Evolutionary conservation across 2,113 vertebrate genomes (phyloP).

Genomic region (Leptobrachium ailaonicum): DNA sequence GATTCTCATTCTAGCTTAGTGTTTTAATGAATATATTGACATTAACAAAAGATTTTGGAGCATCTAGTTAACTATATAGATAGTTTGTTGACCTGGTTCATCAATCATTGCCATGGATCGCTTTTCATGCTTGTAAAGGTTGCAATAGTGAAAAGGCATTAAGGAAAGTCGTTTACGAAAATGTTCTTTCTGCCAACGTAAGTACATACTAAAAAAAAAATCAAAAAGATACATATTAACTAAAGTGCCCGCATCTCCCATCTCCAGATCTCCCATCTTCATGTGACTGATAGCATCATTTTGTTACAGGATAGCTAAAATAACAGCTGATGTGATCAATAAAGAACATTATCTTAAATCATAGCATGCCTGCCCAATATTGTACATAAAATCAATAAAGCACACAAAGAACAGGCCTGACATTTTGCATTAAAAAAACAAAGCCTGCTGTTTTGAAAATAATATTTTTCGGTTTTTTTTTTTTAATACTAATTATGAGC

Average conservation of each 20-base stretch:
- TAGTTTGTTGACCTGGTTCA: too few species aligned
- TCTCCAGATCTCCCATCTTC: conserved; percentile 80
- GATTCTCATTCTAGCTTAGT: too few species aligned
- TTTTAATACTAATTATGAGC: conserved; percentile 82
- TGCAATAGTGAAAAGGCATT: conserved; percentile 71
- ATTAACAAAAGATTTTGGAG: too few species aligned
- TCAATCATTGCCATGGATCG: too few species aligned
- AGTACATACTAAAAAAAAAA: conserved; percentile 55
- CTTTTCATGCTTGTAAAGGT: conserved; percentile 61
- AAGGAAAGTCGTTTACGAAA: background rate
- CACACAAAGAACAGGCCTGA: conserved; percentile 78
- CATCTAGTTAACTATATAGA: too few species aligned
- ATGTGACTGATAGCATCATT: conserved; percentile 84
- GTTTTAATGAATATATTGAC: too few species aligned
- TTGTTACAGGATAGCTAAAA: conserved; percentile 87
- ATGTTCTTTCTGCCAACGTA: conserved; percentile 67
- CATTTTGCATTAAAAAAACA: conserved; percentile 87
- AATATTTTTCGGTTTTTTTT: conserved; percentile 76
- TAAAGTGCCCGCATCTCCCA: conserved; percentile 66
- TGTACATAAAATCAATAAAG: conserved; percentile 94
- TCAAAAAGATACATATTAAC: conserved; percentile 64
- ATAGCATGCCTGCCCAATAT: conserved; percentile 89
- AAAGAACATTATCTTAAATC: conserved; percentile 98
- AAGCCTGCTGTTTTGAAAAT: conserved; percentile 89
- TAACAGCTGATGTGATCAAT: conserved; percentile 95